Evolutionary conservation across 2,797 vertebrate genomes (phyloP).

Genomic region (Tokudaia muenninki): DNA sequence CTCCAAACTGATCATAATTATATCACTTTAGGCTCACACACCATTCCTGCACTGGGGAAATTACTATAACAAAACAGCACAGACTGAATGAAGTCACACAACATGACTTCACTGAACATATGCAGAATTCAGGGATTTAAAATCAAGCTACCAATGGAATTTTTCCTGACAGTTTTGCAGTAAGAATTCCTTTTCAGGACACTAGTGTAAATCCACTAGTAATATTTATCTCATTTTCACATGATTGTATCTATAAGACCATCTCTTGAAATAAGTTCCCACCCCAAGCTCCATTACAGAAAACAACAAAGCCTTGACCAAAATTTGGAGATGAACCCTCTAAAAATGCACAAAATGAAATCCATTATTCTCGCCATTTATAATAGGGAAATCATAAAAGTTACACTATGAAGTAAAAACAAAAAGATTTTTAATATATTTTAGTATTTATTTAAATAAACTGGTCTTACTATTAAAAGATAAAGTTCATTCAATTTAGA

Average conservation of each 20-base stretch:
- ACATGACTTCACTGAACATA: not conserved
- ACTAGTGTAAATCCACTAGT: too few relatives aligned
- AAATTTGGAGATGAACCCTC: not conserved
- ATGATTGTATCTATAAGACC: not conserved
- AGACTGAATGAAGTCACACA: not conserved
- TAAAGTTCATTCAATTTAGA: not conserved
- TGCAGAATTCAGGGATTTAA: not conserved
- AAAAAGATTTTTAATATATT: not conserved
- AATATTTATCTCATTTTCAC: not conserved
- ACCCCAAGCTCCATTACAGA: not conserved
- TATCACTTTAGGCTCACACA: constrained; percentile 8
- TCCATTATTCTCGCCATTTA: not conserved
- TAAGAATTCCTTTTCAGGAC: not conserved
- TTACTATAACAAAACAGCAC: not conserved
- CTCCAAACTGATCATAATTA: constrained; percentile 39
- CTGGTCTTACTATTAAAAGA: not conserved
- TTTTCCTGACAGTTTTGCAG: not conserved
- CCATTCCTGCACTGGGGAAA: not conserved
- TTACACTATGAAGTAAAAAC: not conserved
- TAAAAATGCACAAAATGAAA: constrained; percentile 11
- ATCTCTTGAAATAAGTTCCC: not conserved
- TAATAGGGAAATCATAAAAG: not conserved
- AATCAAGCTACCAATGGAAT: not conserved
- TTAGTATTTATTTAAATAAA: not conserved
- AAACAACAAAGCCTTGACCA: not conserved